These are phyloP conservation scores for Dasypolia templi DNA, from an alignment of 2,888 invertebrate species.

Conservation along the genomic window DNA sequence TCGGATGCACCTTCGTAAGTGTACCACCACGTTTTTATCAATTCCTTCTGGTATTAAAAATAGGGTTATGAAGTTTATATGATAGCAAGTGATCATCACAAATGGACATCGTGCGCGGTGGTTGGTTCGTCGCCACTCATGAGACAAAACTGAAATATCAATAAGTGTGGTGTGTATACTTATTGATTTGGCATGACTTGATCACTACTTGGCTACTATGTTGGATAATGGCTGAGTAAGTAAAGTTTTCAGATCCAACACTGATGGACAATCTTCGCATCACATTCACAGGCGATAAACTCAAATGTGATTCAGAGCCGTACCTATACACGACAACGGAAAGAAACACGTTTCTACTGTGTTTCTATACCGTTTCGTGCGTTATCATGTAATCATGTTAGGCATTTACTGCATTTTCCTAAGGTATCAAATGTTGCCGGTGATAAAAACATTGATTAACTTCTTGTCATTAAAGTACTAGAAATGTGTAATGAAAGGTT, in stretches of 20 bases:
- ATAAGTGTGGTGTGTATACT: no score
- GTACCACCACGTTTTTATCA: background rate
- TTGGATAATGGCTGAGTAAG: no score
- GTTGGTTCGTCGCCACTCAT: no score
- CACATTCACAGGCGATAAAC: background rate
- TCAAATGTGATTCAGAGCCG: background rate
- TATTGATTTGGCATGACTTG: no score
- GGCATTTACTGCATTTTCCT: constrained; percentile 14
- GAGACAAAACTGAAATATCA: no score
- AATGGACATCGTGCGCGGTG: no score
- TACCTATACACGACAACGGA: background rate
- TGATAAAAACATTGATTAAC: constrained; percentile 27
- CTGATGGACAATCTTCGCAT: background rate
- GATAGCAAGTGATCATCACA: no score
- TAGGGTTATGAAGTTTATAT: background rate
- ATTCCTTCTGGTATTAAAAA: background rate
- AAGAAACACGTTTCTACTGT: background rate
- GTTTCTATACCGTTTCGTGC: background rate
- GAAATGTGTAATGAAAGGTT: constrained; percentile 9
- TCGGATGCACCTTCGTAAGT: no score
- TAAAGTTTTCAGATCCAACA: background rate
- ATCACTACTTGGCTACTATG: background rate
- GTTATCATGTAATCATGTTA: constrained; percentile 2
- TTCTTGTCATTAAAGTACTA: constrained; percentile 2
- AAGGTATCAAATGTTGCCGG: background rate